Base-by-base conservation (phyloP, 2,888 invertebrate genomes). In the Cryptosula pallasiana region DNA sequence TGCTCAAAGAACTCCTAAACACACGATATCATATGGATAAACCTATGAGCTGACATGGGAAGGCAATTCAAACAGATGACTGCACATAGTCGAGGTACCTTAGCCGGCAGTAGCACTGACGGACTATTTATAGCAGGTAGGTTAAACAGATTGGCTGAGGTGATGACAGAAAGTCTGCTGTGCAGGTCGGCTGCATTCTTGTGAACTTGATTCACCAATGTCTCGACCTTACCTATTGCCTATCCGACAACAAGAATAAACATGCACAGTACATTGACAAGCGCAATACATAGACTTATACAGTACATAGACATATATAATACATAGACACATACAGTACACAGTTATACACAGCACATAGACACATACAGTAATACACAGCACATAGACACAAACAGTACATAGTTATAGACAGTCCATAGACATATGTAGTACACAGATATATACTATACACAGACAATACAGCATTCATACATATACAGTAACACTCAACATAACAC, bases 141-240 rank as follows among this genome's bases (percentile, higher is more conserved):
- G 45, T 63, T 16, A 5, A 63, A 32, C 63, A 70, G 32, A 23
- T 70, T 70, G 35, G 35, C 45, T 25, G 13, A 9, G 2, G 35
- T 3, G 23, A 70, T 70, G 25, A 54, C 23, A 3, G 2, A 25
- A 5, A 70, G 23, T 36, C 70, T 36, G 45, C 70, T 70, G 36
- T 54, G 36, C 16, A 70, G 13, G 45, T 70, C 70, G 13, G 36
- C 45, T 3, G 70, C 36, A 29, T 70, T 70, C 55, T 70, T 70
- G 13, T 36, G 36, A 35, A 70, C 70, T 32, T 70, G 70, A 29
- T 70, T 70, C 25, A 23, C 55, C 25, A 70, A 23, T 36, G 70
- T 54, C 55, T 70, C 70, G 3, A 70, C 70, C 29, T 70, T 70
- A 23, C 45, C 70, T 13, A 70, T 70, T 23, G 35, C 35, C 70